phyloP scores from a whole-genome alignment of 2,797 vertebrate genomes.

The Lepidocolaptes lacrymiger region DNA sequence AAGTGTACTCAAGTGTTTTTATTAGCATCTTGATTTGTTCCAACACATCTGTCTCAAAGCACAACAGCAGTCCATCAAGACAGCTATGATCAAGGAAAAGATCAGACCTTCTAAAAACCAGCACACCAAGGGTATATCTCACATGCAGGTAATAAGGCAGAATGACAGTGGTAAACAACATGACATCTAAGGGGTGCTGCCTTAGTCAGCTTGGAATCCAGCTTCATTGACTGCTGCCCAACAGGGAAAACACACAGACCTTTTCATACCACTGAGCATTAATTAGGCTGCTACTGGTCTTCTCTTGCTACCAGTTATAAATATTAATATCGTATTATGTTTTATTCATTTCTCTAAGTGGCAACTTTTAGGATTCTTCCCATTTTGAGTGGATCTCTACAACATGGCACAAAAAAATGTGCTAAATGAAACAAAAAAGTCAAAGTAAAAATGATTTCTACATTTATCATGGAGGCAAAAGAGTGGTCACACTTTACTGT shows the following conservation, averaged over 20 bases:
- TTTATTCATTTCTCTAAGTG: conserved; percentile 26
- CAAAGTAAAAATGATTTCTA: not conserved
- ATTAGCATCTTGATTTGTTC: not conserved
- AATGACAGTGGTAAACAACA: not conserved
- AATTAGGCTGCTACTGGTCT: not conserved
- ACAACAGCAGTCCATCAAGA: not conserved
- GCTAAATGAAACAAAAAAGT: not conserved
- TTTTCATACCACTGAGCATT: conserved; percentile 10
- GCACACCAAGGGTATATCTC: not conserved
- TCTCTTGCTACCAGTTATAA: conserved; percentile 17
- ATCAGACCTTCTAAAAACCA: not conserved
- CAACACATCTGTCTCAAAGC: not conserved
- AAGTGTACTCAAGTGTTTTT: not conserved
- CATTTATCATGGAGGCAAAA: not conserved
- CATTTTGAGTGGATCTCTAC: not conserved
- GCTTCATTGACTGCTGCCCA: not conserved
- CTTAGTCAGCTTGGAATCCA: not conserved
- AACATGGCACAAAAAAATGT: not conserved
- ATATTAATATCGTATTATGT: conserved; percentile 5
- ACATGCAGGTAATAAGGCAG: not conserved
- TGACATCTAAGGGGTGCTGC: not conserved
- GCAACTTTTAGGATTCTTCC: not conserved
- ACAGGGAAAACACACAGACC: not conserved
- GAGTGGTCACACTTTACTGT: not conserved
- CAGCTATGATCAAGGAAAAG: not conserved